Conservation (phyloP, 2,113 vertebrate genomes). For the Galeopterus variegatus region DNA sequence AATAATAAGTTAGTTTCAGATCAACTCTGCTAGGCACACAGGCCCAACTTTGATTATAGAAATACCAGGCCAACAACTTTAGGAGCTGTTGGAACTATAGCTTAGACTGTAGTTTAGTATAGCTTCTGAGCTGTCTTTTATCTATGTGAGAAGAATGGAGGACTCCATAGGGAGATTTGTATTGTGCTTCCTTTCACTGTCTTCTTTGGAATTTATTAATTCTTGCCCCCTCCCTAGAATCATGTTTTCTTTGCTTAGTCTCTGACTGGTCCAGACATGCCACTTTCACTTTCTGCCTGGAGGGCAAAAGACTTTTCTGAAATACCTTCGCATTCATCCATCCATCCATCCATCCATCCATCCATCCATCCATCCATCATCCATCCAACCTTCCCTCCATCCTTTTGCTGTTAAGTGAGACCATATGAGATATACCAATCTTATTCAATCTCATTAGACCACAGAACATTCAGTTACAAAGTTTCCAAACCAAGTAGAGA, state of each 20-base stretch:
- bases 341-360: neutral
- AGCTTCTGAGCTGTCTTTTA: neutral
- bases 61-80: neutral
- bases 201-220: neutral
- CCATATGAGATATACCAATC: neutral
- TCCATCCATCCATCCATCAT: neutral
- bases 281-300: neutral
- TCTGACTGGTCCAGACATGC: neutral
- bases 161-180: too few relatives aligned
- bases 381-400: neutral
- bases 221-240: neutral
- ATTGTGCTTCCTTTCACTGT: neutral
- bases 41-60: neutral
- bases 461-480: neutral
- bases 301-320: neutral
- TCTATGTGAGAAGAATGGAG: neutral
- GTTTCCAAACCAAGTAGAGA: neutral
- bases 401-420: neutral
- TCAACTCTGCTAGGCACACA: neutral
- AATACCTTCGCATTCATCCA: neutral
- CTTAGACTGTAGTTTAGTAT: neutral
- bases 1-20: neutral
- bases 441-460: neutral
- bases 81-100: neutral
- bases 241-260: neutral